Conservation (phyloP, 2,888 invertebrate species). For the Callimorpha dominula region DNA sequence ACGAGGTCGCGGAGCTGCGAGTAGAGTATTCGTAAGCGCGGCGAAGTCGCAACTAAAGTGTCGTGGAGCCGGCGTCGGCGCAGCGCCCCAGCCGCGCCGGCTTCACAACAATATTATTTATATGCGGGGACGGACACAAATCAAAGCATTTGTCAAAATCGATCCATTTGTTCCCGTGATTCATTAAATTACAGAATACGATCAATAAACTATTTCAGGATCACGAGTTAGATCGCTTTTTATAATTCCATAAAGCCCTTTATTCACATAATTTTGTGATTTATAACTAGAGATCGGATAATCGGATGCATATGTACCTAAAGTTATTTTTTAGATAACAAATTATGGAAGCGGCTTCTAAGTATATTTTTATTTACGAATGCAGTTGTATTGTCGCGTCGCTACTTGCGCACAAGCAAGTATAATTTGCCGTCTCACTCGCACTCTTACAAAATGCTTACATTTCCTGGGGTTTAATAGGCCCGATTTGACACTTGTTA, state of each 20-base stretch:
- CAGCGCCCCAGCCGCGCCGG: constrained; percentile 68
- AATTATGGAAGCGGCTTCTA: too few relatives aligned
- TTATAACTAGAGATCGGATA: too few relatives aligned
- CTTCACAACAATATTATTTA: constrained; percentile 74
- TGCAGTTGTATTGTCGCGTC: too few relatives aligned
- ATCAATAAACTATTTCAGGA: constrained; percentile 23
- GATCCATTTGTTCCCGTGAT: constrained; percentile 11
- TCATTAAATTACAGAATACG: not conserved
- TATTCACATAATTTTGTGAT: not conserved
- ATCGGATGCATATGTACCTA: too few relatives aligned
- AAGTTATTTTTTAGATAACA: too few relatives aligned
- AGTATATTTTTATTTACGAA: too few relatives aligned
- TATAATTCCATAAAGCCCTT: not conserved
- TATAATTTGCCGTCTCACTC: too few relatives aligned
- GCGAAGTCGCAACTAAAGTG: constrained; percentile 81
- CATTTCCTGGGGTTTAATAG: too few relatives aligned
- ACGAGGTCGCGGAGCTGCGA: constrained; percentile 74
- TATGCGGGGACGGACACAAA: constrained; percentile 68
- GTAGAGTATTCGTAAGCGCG: constrained; percentile 82
- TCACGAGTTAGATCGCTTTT: constrained; percentile 1
- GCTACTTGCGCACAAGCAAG: too few relatives aligned
- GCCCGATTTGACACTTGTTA: too few relatives aligned
- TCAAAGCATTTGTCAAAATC: constrained; percentile 67
- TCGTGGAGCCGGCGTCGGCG: constrained; percentile 72
- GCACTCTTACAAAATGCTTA: too few relatives aligned